Percentiles rank a stretch among this genome's conserved stretches.
These are phyloP conservation scores for Morinoia aosen DNA, from an alignment of 2,888 invertebrate genomes.

Conservation along the genomic window DNA sequence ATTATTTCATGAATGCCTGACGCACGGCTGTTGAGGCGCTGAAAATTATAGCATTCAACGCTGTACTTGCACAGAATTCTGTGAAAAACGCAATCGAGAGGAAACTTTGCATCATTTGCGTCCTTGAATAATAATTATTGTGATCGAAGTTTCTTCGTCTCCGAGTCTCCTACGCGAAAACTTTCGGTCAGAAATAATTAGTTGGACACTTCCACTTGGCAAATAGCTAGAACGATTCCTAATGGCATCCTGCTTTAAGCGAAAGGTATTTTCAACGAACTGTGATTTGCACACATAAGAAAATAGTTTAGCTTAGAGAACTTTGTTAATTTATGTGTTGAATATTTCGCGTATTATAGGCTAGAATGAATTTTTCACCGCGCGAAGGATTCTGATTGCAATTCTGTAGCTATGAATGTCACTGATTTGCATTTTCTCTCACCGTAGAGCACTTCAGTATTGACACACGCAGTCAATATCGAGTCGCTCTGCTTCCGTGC, in stretches of 20 bases:
- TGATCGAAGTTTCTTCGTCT: neutral
- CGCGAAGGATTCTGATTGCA: neutral
- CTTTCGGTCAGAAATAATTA: neutral
- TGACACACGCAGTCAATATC: neutral
- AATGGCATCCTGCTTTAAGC: neutral
- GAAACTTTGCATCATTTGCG: neutral
- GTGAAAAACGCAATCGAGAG: neutral
- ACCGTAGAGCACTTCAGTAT: neutral
- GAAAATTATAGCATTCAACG: neutral
- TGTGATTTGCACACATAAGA: neutral
- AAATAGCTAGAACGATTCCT: neutral
- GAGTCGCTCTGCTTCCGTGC: neutral
- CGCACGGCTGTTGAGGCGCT: neutral
- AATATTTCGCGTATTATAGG: neutral
- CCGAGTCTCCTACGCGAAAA: neutral
- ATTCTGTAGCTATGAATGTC: neutral
- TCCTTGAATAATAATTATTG: neutral
- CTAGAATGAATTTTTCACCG: neutral
- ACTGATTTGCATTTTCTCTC: neutral
- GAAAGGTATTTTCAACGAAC: neutral
- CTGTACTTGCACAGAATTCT: neutral
- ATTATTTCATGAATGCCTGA: neutral
- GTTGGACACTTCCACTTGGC: neutral
- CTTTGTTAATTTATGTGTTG: neutral
- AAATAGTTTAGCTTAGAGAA: neutral